A percentile compares a stretch with the other conserved stretches of the same genome.
Conservation (phyloP, 2,797 vertebrate genomes). For the Eremophila alpestris region DNA sequence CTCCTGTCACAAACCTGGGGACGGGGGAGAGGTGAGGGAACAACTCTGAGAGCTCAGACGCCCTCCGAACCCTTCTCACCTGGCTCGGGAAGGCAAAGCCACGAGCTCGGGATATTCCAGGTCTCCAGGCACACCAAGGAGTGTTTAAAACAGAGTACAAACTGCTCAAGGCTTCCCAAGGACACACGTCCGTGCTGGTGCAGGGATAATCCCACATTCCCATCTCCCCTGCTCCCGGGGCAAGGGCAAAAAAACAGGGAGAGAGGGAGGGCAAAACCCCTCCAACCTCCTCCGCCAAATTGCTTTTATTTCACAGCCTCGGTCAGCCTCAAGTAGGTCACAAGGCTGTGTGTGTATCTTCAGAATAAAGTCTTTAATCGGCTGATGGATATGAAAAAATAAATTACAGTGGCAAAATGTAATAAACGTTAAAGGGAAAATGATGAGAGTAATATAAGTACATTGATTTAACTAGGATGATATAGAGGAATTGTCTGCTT, state of each 20-base stretch:
- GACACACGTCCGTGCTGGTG: not conserved
- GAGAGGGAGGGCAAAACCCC: not conserved
- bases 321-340: slow-evolving; percentile 79
- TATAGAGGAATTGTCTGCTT: slow-evolving; percentile 84
- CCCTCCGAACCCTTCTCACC: not conserved
- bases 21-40: not conserved
- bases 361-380: slow-evolving; percentile 83
- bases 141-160: not conserved
- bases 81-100: not conserved
- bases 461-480: slow-evolving; percentile 88
- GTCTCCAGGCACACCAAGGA: fast-evolving
- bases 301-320: slow-evolving; percentile 61
- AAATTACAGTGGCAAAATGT: slow-evolving; percentile 84
- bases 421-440: slow-evolving; percentile 86
- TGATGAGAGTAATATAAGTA: slow-evolving; percentile 86
- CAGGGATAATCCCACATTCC: not conserved
- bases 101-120: fast-evolving
- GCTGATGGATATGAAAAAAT: slow-evolving; percentile 82
- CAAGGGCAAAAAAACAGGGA: not conserved
- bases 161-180: not conserved
- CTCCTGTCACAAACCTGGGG: fast-evolving
- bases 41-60: fast-evolving
- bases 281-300: not conserved
- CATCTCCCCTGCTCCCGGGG: fast-evolving
- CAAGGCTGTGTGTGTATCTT: slow-evolving; percentile 75